Conservation (phyloP, 1,140 invertebrate species). For the Meteorus sp. region DNA sequence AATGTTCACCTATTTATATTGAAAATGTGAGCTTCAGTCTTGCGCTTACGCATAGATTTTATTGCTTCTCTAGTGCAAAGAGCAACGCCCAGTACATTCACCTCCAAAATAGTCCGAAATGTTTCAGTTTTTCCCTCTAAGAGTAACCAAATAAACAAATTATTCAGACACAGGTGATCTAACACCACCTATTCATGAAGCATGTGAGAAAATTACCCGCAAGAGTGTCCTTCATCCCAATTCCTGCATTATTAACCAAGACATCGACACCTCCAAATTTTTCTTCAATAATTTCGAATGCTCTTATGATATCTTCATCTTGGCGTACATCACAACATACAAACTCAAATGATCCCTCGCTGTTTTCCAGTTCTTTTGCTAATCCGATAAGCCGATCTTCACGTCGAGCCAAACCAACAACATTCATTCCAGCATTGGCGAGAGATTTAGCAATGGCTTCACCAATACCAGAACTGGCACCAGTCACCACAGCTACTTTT, state of each 20-base stretch:
- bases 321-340: conserved; percentile 4
- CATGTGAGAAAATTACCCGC: not conserved
- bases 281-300: not conserved
- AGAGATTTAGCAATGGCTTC: conserved; percentile 41
- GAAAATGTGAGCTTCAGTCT: conserved; percentile 69
- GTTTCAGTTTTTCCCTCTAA: conserved; percentile 51
- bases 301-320: conserved; percentile 1
- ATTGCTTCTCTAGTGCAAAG: conserved; percentile 69
- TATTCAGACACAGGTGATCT: too few relatives aligned
- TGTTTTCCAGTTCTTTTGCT: not conserved
- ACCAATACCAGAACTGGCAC: conserved; percentile 58
- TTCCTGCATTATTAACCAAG: conserved; percentile 9
- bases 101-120: conserved; percentile 62
- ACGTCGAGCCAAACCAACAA: conserved; percentile 2
- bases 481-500: conserved; percentile 60
- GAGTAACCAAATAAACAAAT: conserved; percentile 29
- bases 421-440: not conserved
- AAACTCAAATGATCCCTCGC: not conserved
- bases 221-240: not conserved
- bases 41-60: conserved; percentile 66
- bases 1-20: conserved; percentile 66
- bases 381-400: not conserved
- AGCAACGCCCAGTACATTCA: conserved; percentile 69
- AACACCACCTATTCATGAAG: not conserved
- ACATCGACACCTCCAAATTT: not conserved